These are phyloP conservation scores for Desmophyllum pertusum DNA, from an alignment of 92 coral and sea anemone genomes.

Conservation along the genomic window DNA sequence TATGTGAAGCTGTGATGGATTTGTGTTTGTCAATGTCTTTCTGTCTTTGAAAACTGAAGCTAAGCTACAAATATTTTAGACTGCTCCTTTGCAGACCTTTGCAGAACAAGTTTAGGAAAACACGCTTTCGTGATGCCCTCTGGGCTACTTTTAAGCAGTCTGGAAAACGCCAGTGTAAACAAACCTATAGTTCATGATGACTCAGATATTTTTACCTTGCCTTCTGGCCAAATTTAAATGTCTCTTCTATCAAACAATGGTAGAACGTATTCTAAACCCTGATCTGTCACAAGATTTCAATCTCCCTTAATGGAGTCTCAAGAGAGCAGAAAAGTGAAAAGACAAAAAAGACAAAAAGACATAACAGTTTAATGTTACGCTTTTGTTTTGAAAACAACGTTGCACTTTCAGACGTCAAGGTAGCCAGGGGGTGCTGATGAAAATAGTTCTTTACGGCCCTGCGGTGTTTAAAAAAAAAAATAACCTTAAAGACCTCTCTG, in stretches of 20 bases:
- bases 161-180: background rate
- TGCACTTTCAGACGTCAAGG: background rate
- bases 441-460: background rate
- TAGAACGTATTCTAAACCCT: background rate
- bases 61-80: background rate
- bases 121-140: background rate
- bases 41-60: too few species aligned
- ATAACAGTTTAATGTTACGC: background rate
- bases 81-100: background rate
- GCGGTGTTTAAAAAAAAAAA: background rate
- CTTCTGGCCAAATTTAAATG: background rate
- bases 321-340: background rate
- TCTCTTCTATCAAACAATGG: background rate
- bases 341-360: background rate
- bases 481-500: background rate
- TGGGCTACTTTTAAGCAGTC: background rate
- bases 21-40: background rate
- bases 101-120: background rate
- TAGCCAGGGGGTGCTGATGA: background rate
- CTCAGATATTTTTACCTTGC: conserved; percentile 1
- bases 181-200: background rate
- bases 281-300: conserved; percentile 11
- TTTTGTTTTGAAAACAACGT: conserved; percentile 11
- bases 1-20: too few species aligned
- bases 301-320: background rate